phyloP scores from a whole-genome alignment of 2,113 vertebrate genomes.

The Malurus cyaneus region DNA sequence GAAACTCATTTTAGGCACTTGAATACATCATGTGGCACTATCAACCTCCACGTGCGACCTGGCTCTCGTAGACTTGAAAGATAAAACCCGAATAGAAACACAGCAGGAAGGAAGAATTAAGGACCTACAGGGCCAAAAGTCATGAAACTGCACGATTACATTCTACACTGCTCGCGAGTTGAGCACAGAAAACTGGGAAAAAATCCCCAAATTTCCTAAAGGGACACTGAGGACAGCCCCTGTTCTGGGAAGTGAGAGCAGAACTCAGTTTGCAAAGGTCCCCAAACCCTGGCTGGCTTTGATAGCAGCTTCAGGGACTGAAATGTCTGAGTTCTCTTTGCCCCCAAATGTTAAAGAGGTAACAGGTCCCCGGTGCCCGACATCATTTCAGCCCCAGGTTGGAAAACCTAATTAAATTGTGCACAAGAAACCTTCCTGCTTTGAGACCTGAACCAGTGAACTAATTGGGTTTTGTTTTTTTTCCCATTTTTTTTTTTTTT shows the following conservation, averaged over 20 bases:
- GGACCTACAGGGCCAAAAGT: too few relatives aligned
- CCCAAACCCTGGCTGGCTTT: neutral
- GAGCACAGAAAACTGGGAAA: neutral
- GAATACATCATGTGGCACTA: too few relatives aligned
- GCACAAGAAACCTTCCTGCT: conserved; percentile 1
- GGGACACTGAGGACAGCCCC: neutral
- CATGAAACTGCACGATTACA: too few relatives aligned
- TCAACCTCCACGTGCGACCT: too few relatives aligned
- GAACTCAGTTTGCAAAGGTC: neutral
- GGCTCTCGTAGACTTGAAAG: too few relatives aligned
- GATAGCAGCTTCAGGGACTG: neutral
- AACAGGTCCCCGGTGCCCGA: neutral
- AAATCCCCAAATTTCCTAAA: neutral
- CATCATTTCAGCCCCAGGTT: neutral
- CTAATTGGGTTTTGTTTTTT: neutral
- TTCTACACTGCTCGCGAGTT: too few relatives aligned
- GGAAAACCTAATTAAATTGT: conserved; percentile 33
- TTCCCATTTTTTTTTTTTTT: too few relatives aligned
- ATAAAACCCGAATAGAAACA: too few relatives aligned
- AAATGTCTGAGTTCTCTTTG: neutral
- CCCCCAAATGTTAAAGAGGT: neutral
- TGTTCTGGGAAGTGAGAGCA: neutral
- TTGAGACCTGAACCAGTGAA: conserved; percentile 39
- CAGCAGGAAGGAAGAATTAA: too few relatives aligned
- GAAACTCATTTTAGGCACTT: too few relatives aligned